phyloP scores from a whole-genome alignment of 2,888 invertebrate genomes.

The Callyntrura sp. region DNA sequence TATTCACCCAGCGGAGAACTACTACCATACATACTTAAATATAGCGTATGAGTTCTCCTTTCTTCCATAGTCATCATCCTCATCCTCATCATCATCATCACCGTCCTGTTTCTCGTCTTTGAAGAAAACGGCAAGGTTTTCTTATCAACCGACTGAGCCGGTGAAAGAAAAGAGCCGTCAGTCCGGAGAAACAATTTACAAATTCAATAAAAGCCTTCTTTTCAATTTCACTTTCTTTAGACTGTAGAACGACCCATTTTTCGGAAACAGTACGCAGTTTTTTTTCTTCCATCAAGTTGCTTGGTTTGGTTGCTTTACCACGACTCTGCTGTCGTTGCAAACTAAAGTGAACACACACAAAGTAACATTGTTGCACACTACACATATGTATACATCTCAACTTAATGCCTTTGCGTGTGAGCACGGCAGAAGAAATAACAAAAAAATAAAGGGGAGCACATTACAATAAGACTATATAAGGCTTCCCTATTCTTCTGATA shows the following conservation, averaged over 20 bases:
- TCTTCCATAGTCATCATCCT: background rate
- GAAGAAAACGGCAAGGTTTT: conserved; percentile 30
- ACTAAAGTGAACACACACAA: conserved; percentile 43
- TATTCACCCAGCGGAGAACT: conserved; percentile 42
- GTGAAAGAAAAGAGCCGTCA: conserved; percentile 75
- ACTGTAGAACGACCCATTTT: conserved; percentile 67
- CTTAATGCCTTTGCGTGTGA: background rate
- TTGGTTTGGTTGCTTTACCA: too few relatives aligned
- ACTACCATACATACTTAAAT: too few relatives aligned
- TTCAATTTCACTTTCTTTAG: conserved; percentile 74
- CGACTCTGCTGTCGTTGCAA: background rate
- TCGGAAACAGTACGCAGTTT: conserved; percentile 40
- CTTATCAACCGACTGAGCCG: conserved; percentile 68
- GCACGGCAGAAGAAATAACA: background rate
- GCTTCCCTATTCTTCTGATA: background rate
- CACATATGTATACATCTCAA: background rate
- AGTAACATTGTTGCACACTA: conserved; percentile 36
- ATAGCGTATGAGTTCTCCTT: conserved; percentile 2
- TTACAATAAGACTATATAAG: conserved; percentile 60
- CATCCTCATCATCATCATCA: background rate
- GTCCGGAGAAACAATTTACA: conserved; percentile 76
- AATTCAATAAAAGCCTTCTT: conserved; percentile 72
- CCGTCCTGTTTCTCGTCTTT: background rate
- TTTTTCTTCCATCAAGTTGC: background rate
- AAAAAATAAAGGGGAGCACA: conserved; percentile 7